These are phyloP conservation scores for Jordanella pulchra DNA, from an alignment of 2,797 vertebrate genomes.

Conservation along the genomic window DNA sequence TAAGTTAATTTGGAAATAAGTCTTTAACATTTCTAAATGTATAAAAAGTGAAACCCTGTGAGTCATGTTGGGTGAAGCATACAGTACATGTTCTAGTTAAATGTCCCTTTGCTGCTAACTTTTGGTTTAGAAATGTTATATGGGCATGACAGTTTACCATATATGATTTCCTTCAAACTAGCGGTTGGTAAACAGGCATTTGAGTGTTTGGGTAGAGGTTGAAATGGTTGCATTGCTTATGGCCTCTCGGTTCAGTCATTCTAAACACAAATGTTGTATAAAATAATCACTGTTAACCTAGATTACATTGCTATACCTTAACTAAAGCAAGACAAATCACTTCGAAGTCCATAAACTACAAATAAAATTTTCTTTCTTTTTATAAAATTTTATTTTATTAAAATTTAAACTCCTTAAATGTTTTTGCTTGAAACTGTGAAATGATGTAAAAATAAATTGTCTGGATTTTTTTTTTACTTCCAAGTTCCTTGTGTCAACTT, in stretches of 20 bases:
- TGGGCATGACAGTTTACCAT: not conserved
- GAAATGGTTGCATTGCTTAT: not conserved
- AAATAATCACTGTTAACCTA: not conserved
- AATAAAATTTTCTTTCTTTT: not conserved
- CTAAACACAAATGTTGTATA: not conserved
- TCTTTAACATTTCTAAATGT: not conserved
- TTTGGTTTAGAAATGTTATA: not conserved
- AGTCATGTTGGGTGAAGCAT: not conserved
- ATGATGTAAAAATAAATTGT: conserved; percentile 17
- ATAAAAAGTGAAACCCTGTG: not conserved
- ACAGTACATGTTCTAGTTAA: not conserved
- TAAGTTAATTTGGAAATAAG: not conserved
- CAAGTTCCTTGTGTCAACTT: conserved; percentile 43
- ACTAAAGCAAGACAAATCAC: no score
- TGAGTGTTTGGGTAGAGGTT: not conserved
- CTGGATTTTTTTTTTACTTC: not conserved
- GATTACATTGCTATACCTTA: not conserved
- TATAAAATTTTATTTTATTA: not conserved
- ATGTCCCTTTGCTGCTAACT: not conserved
- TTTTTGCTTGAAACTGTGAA: conserved; percentile 18
- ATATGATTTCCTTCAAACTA: not conserved
- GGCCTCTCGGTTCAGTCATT: not conserved
- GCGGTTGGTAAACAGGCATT: not conserved
- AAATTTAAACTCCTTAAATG: not conserved
- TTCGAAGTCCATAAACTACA: not conserved